These are phyloP conservation scores for Psittacula derbiana DNA, from an alignment of 2,797 vertebrate species.

Conservation along the genomic window DNA sequence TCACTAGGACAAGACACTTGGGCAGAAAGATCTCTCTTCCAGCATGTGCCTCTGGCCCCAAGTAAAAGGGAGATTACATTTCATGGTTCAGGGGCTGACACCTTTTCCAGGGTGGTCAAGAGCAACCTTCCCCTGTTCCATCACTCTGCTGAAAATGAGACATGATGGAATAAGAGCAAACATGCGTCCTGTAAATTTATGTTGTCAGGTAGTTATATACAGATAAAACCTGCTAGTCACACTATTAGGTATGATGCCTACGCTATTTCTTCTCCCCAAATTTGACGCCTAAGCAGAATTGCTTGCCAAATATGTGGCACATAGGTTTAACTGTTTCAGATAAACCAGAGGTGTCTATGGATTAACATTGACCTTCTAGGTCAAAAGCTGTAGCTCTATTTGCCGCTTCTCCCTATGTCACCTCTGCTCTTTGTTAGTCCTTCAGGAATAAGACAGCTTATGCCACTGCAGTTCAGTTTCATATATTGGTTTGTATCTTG, in stretches of 20 bases:
- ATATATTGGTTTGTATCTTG: neutral
- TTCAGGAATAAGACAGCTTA: neutral
- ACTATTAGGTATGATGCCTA: neutral
- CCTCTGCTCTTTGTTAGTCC: neutral
- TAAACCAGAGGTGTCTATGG: neutral
- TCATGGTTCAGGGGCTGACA: neutral
- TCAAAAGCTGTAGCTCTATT: neutral
- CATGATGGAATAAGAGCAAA: neutral
- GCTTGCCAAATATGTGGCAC: neutral
- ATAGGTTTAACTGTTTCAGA: neutral
- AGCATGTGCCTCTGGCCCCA: neutral
- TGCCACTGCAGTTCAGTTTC: neutral
- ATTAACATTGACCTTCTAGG: neutral
- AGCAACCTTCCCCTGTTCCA: neutral
- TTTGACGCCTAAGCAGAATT: neutral
- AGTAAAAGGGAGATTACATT: neutral
- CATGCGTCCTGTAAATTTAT: neutral
- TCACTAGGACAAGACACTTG: neutral
- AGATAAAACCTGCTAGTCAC: neutral
- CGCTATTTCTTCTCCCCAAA: neutral
- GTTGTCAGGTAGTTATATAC: neutral
- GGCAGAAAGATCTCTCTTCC: slow-evolving; percentile 54
- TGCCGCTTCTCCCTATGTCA: neutral
- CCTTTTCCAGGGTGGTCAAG: neutral
- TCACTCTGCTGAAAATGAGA: slow-evolving; percentile 6